Evolutionary conservation across 2,797 vertebrate genomes (phyloP), one percentile per base, ranked within the genome.

Genomic region (Peromyscus aztecus): DNA sequence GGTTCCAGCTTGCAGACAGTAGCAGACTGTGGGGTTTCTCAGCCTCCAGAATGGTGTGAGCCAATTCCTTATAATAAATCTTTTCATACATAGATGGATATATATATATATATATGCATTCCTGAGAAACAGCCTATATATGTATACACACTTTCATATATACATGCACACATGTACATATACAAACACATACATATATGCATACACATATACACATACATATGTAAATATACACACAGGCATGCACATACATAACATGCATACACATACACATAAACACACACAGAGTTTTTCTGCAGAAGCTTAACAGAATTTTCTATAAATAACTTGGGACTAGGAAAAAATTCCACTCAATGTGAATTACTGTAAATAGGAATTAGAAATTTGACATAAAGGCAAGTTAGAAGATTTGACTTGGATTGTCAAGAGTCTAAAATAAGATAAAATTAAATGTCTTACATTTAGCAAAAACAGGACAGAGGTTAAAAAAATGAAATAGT

Each of bases 371-470:
- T 40, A 94, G 40, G 13, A 29, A 86, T 80, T 83, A 80, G 17
- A n/a, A 63, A 63, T 90, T 80, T 84, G 55, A 78, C 78, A 76
- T 19, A 87, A 80, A 87, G 43, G 4, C 84, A 95, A 76, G 63
- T 61, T 85, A 81, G 61, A 73, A 92, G 71, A 49, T 81, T 87
- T 96, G 77, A 63, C 61, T 88, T 95, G 75, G 46, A 73, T 13
- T 88, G 31, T 71, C 59, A 96, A 67, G 91, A 94, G 40, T 93
- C 89, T 63, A 91, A 81, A 84, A 94, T 31, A 46, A 57, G 75
- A 95, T 96, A 83, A 84, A 91, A 84, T 96, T 57, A 92, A 87
- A 61, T 90, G 93, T 59, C 19, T 43, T 88, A 52, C 43, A 91
- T 67, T 91, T 90, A 88, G 49, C 27, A 92, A 93, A 85, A 95